These are phyloP conservation scores for Lysiphlebus fabarum DNA, from an alignment of 1,140 invertebrate genomes.

Conservation along the genomic window DNA sequence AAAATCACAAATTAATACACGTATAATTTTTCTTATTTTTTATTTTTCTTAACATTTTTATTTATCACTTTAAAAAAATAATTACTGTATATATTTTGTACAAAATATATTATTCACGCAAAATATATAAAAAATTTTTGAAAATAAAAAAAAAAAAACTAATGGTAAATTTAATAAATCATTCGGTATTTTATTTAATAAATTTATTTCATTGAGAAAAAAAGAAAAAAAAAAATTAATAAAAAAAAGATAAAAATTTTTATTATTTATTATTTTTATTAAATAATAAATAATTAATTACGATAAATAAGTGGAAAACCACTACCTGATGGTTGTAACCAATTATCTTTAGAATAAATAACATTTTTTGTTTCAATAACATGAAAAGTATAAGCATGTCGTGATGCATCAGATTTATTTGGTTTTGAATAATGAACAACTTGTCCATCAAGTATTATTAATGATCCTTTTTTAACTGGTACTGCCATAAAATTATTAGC, in stretches of 20 bases:
- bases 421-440: constrained; percentile 89
- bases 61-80: no score
- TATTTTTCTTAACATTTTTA: no score
- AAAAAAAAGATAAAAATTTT: background rate
- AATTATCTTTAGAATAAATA: constrained; percentile 79
- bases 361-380: constrained; percentile 77
- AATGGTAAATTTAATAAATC: no score
- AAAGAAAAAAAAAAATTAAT: no score
- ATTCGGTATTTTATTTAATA: no score
- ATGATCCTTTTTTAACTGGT: constrained; percentile 78
- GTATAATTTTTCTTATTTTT: no score
- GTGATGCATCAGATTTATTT: constrained; percentile 79
- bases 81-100: no score
- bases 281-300: constrained; percentile 39
- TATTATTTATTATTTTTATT: background rate
- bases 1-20: no score
- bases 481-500: constrained; percentile 74
- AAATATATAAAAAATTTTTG: no score
- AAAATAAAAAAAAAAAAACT: no score
- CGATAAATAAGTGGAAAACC: constrained; percentile 65
- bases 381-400: constrained; percentile 95
- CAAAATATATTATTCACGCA: no score
- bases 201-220: no score
- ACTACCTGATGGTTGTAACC: constrained; percentile 70
- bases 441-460: constrained; percentile 86